Percentiles rank a stretch among this genome's conserved stretches.
Conservation (phyloP, 2,797 vertebrate genomes). For the Sebastiscus tertius region DNA sequence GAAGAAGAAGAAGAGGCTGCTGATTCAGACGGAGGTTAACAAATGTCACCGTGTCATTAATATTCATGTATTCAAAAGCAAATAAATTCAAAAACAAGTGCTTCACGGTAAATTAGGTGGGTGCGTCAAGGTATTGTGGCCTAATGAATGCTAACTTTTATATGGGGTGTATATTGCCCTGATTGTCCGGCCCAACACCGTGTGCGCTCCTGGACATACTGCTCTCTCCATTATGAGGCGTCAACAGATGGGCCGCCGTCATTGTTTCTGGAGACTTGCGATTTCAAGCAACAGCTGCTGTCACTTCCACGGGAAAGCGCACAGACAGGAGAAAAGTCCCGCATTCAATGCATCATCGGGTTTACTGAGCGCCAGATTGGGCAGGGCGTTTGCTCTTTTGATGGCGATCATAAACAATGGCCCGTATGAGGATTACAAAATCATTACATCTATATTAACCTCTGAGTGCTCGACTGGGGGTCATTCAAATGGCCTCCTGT, state of each 20-base stretch:
- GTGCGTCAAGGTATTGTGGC: slow-evolving; percentile 90
- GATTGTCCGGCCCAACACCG: slow-evolving; percentile 86
- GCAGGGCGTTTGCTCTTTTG: slow-evolving; percentile 85
- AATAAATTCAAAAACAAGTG: slow-evolving; percentile 86
- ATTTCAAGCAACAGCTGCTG: slow-evolving; percentile 96
- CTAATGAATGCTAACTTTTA: slow-evolving; percentile 91
- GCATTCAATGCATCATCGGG: slow-evolving; percentile 68
- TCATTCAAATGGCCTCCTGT: slow-evolving; percentile 58
- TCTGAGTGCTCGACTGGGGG: slow-evolving; percentile 74
- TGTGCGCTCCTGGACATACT: slow-evolving; percentile 92
- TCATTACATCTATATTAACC: slow-evolving; percentile 86
- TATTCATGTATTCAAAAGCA: slow-evolving; percentile 86
- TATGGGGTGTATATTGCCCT: slow-evolving; percentile 94
- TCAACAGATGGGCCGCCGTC: slow-evolving; percentile 95
- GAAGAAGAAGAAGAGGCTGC: slow-evolving; percentile 47
- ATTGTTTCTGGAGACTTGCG: slow-evolving; percentile 88
- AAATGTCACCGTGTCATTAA: slow-evolving; percentile 82
- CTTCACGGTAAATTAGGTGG: slow-evolving; percentile 84
- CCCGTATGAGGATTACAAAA: slow-evolving; percentile 83
- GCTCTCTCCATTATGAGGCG: slow-evolving; percentile 88
- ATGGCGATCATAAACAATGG: slow-evolving; percentile 81
- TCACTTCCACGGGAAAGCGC: slow-evolving; percentile 85
- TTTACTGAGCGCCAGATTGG: slow-evolving; percentile 82
- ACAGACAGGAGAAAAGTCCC: slow-evolving; percentile 67
- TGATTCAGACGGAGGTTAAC: slow-evolving; percentile 79